Conservation (phyloP, 2,113 vertebrate species). For the Petromus typicus region DNA sequence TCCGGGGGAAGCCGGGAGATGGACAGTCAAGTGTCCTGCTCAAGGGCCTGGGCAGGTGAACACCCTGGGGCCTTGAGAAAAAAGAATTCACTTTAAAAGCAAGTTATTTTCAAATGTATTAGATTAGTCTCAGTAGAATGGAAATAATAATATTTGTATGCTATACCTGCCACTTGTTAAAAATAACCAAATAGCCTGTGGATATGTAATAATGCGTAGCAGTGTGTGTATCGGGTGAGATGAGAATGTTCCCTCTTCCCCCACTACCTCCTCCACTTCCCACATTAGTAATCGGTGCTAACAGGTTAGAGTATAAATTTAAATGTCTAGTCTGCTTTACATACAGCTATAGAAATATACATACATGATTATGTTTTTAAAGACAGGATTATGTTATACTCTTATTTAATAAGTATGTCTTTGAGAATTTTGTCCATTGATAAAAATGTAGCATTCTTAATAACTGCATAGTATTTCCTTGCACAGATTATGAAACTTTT, state of each 20-base stretch:
- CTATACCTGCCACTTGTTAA: constrained; percentile 31
- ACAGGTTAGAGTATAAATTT: background rate
- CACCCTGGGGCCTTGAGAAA: background rate
- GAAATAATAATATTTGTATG: constrained; percentile 22
- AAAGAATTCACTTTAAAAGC: constrained; percentile 56
- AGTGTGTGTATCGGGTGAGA: background rate
- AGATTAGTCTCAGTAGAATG: constrained; percentile 16
- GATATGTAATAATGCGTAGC: background rate
- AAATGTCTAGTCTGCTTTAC: constrained; percentile 11
- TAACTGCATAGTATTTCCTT: background rate
- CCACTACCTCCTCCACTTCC: background rate
- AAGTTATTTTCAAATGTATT: constrained; percentile 51
- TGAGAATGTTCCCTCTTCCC: background rate
- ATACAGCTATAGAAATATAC: background rate
- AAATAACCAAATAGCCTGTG: background rate
- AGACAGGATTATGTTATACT: constrained; percentile 19
- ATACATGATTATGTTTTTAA: constrained; percentile 17
- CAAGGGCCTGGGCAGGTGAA: background rate
- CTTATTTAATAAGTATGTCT: constrained; percentile 24
- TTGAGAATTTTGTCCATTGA: constrained; percentile 15
- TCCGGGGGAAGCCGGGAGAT: background rate
- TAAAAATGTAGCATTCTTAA: constrained; percentile 39
- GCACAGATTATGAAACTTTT: background rate
- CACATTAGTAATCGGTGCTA: background rate
- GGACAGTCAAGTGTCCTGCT: background rate